phyloP scores from a whole-genome alignment of 2,888 invertebrate species.

The Ophioninae sp. region DNA sequence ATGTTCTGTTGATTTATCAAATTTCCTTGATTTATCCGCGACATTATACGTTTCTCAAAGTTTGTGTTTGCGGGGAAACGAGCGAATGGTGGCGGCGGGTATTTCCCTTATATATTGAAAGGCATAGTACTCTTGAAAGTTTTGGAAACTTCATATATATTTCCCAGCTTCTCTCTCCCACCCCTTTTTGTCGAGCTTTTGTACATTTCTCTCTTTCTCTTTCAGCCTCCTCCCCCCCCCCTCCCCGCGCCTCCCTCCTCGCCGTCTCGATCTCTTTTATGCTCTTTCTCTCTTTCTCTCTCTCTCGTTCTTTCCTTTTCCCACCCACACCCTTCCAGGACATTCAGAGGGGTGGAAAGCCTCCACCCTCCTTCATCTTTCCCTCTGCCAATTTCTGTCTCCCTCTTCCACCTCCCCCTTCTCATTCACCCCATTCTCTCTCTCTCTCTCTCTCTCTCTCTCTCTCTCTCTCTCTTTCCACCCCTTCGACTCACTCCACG shows the following conservation, averaged over 20 bases:
- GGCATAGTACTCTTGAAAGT: conserved; percentile 75
- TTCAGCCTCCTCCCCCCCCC: conserved; percentile 58
- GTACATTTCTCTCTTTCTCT: conserved; percentile 36
- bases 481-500: conserved; percentile 14
- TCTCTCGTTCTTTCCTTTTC: conserved; percentile 29
- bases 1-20: conserved; percentile 75
- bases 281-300: conserved; percentile 50
- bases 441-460: conserved; percentile 31
- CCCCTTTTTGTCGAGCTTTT: conserved; percentile 38
- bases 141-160: conserved; percentile 69
- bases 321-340: conserved; percentile 42
- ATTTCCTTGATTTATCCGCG: conserved; percentile 78
- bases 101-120: conserved; percentile 67
- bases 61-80: conserved; percentile 76
- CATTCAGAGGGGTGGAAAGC: conserved; percentile 40
- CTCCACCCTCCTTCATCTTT: conserved; percentile 32
- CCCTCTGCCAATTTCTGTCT: conserved; percentile 48
- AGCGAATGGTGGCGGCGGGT: conserved; percentile 57
- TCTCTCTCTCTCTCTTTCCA: conserved; percentile 39
- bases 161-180: conserved; percentile 48
- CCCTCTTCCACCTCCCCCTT: conserved; percentile 50
- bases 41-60: conserved; percentile 76
- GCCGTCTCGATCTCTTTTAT: conserved; percentile 56
- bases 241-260: too few species aligned
- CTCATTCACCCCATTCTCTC: not conserved